Evolutionary conservation across 2,113 vertebrate genomes (phyloP), one percentile per base, ranked within the genome.

Genomic region (Psittacus erithacus): DNA sequence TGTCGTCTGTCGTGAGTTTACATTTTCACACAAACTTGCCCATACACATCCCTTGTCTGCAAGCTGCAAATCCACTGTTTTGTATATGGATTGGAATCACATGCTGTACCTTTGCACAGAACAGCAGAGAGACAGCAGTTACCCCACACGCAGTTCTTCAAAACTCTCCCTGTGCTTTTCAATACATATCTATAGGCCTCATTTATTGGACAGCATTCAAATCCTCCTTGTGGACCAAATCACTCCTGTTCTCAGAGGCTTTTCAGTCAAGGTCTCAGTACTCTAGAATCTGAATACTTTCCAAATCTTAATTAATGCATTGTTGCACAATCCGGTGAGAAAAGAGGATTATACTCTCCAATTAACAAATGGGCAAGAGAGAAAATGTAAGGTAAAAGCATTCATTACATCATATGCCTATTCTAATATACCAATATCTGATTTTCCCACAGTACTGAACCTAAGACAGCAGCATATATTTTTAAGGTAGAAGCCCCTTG

Each of bases 281-380:
- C 44, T 86, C 63, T 67, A 65, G 46, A 86, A 93, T 86, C 92
- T 93, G 93, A 94, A 94, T 49, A 38, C 71, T 90, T 93, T 95
- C 78, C 86, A 96, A 94, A 74, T 13, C 44, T 93, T 90, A 83
- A 90, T 95, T 82, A 95, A 94, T 49, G 59, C 74, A 83, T 73
- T 92, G 68, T 90, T 76, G 47, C 71, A 90, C 35, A 82, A 49
- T 63, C 50, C 83, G 78, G 65, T 71, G 69, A 91, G 89, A 86
- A 93, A 86, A 77, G 60, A 83, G 86, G 83, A 86, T 91, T 95
- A 93, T 88, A 57, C 57, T 73, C 41, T 90, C 67, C 82, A 92
- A 73, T 80, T 92, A 93, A 80, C 39, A 87, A 90, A 86, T 27
- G 50, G 39, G 33, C 25, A 92, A 95, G 27, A 29, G 29, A 75